Conservation (phyloP, 2,113 vertebrate genomes). For the Chloroceryle aenea region DNA sequence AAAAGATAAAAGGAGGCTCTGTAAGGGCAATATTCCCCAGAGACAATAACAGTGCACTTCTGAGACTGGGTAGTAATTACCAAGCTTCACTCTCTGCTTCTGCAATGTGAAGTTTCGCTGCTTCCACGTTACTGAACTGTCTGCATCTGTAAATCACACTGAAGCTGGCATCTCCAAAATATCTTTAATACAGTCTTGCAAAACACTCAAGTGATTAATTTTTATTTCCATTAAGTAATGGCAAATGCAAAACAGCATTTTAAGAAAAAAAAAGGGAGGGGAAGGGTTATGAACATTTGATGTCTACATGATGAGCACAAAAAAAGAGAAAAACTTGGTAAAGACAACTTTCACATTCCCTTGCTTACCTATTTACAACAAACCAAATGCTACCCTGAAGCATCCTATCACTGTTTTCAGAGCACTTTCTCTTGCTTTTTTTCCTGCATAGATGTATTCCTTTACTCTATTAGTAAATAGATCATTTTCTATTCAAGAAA, state of each 20-base stretch:
- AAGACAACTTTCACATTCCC: background rate
- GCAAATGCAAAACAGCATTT: background rate
- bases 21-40: background rate
- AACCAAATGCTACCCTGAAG: background rate
- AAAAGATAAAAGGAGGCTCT: background rate
- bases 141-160: background rate
- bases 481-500: background rate
- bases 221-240: background rate
- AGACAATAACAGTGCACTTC: background rate
- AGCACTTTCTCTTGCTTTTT: background rate
- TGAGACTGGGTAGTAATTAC: background rate
- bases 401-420: background rate
- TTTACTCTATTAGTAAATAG: background rate
- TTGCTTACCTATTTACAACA: background rate
- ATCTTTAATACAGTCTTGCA: background rate
- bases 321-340: background rate
- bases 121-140: background rate
- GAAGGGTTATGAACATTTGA: background rate
- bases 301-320: background rate
- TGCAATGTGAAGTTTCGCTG: background rate
- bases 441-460: background rate
- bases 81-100: background rate
- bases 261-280: fast-evolving
- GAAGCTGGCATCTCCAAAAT: background rate
- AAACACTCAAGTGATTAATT: background rate